These are phyloP conservation scores for Xiphorhynchus elegans DNA, from an alignment of 2,113 vertebrate species.

Conservation along the genomic window DNA sequence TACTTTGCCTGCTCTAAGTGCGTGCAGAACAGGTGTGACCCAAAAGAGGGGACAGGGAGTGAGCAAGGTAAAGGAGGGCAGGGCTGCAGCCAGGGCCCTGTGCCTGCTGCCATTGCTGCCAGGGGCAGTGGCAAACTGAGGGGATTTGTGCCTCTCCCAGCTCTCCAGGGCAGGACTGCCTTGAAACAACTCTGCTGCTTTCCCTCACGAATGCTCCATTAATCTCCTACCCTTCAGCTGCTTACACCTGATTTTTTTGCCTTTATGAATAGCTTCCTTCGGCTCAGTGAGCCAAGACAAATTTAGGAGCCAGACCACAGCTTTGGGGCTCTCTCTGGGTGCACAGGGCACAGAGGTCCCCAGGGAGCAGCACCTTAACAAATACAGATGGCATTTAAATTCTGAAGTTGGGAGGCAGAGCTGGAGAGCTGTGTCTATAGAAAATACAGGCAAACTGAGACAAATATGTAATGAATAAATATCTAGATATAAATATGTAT, in stretches of 20 bases:
- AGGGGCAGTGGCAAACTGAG: background rate
- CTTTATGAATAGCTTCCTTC: background rate
- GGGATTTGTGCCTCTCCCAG: background rate
- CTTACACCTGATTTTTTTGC: slow-evolving; percentile 45
- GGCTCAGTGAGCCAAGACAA: slow-evolving; percentile 24
- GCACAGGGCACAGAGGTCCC: background rate
- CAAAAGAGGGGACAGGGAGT: background rate
- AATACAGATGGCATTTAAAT: slow-evolving; percentile 10
- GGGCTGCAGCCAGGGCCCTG: background rate
- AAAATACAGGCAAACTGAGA: background rate
- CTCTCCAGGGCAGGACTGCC: background rate
- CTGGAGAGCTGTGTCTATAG: background rate
- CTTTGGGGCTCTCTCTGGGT: background rate
- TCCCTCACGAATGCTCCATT: slow-evolving; percentile 20
- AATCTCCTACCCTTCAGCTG: background rate
- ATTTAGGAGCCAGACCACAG: background rate
- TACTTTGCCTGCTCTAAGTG: background rate
- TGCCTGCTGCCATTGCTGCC: background rate
- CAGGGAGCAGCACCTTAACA: background rate
- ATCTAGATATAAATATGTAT: background rate
- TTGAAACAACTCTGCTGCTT: background rate
- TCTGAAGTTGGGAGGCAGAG: slow-evolving; percentile 20
- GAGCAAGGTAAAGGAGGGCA: background rate
- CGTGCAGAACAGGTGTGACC: background rate
- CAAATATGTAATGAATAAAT: accelerated